phyloP scores from a whole-genome alignment of 2,113 vertebrate species.

The Odobenus rosmarus region DNA sequence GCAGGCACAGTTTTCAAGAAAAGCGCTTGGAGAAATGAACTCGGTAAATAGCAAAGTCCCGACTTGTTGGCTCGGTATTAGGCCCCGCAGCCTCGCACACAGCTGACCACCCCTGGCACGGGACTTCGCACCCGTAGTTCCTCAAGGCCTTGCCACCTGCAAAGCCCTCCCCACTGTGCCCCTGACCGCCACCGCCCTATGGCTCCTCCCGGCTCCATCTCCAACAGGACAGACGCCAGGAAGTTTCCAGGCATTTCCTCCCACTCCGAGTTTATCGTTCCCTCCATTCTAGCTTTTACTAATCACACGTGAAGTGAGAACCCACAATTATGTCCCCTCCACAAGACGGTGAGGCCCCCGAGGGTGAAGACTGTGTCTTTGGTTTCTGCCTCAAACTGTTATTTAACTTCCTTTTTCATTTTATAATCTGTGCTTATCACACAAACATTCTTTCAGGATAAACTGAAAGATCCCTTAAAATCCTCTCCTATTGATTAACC shows the following conservation, averaged over 20 bases:
- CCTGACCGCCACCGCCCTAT: accelerated
- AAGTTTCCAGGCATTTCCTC: not conserved
- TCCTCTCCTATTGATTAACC: not conserved
- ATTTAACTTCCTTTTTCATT: not conserved
- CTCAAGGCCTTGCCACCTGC: accelerated
- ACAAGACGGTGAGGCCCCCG: not conserved
- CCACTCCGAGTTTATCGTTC: not conserved
- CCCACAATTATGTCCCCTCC: too few species aligned
- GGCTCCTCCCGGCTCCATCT: not conserved
- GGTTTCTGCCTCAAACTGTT: not conserved
- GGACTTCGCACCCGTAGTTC: accelerated
- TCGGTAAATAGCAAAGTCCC: not conserved
- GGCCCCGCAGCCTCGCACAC: not conserved
- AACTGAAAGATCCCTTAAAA: not conserved
- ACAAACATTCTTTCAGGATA: not conserved
- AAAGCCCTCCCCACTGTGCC: not conserved
- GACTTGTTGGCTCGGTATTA: not conserved
- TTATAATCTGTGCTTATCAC: not conserved
- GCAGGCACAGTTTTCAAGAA: not conserved
- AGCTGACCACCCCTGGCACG: accelerated
- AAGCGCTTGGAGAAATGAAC: not conserved
- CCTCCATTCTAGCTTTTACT: not conserved
- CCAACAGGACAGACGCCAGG: not conserved
- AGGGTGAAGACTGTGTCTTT: not conserved
- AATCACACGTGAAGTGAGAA: not conserved